These are phyloP conservation scores for Acinonyx jubatus DNA, from an alignment of 2,113 vertebrate species.

Conservation along the genomic window DNA sequence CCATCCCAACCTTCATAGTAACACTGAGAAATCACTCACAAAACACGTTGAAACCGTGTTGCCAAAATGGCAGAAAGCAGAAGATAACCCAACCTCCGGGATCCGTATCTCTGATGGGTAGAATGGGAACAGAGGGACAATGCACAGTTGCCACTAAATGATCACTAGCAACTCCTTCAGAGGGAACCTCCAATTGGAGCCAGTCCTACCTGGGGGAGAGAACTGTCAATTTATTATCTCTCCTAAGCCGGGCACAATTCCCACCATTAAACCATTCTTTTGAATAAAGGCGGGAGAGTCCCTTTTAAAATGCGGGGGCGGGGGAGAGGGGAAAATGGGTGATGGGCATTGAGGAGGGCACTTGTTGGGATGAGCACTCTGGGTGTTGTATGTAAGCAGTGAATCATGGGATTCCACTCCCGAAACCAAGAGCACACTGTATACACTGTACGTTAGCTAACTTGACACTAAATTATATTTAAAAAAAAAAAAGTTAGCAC, in stretches of 20 bases:
- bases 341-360: too few relatives aligned
- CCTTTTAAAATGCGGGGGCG: background rate
- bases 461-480: too few relatives aligned
- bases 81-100: background rate
- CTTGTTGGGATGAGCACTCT: too few relatives aligned
- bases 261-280: constrained; percentile 30
- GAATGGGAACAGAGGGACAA: background rate
- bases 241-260: background rate
- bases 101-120: background rate
- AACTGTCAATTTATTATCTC: background rate
- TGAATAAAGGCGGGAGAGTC: background rate
- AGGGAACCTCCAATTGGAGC: background rate
- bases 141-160: background rate
- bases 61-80: background rate
- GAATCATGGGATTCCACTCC: too few relatives aligned
- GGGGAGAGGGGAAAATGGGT: too few relatives aligned
- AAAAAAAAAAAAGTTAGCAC: background rate
- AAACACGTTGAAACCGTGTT: background rate
- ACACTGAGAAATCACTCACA: constrained; percentile 24
- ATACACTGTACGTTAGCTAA: too few relatives aligned
- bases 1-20: background rate
- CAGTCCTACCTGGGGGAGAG: background rate
- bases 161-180: background rate
- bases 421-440: too few relatives aligned
- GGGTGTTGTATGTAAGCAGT: too few relatives aligned